Evolutionary conservation across 2,113 vertebrate genomes (phyloP), one percentile per base, ranked within the genome.

Genomic region (Takifugu flavidus): DNA sequence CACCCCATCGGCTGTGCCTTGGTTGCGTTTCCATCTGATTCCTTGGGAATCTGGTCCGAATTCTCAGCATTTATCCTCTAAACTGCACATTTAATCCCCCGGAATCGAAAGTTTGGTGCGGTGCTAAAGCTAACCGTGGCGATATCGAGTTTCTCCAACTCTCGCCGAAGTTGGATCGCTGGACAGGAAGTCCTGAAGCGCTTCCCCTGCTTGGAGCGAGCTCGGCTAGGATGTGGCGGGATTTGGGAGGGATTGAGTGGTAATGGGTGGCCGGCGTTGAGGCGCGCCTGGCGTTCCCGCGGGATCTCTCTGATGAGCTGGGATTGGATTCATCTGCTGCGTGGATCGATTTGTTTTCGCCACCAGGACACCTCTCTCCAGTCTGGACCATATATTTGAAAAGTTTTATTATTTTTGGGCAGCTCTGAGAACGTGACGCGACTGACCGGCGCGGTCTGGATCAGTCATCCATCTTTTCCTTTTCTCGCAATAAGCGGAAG

Each of bases 281-380:
- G 79, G 77, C 84, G 80, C 75, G 68, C 13, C 70, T 69, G 42
- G 62, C 67, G 67, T 67, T 90, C 87, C 83, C 75, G 4, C 15
- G 75, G 79, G 88, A 88, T 84, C 77, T 79, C 15, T 76, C 72
- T 80, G 83, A 88, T 84, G 86, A 88, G 85, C 67, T 56, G 15
- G 76, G 83, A 89, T 88, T 89, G 88, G 84, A 88, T 85, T 87
- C 82, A 87, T 90, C 85, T 88, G 82, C 76, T 83, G 77, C 20
- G 67, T 84, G 76, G 75, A 91, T 91, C 65, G 89, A 90, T 90
- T 90, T 89, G 87, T 89, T 90, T 89, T 86, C 74, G 77, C 82
- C 79, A 72, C 80, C 80, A 67, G 56, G 67, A 86, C 79, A 65
- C 69, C 56, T 65, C 67, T 69, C 72, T 78, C 60, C 61, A 62